Conservation (phyloP, 2,888 invertebrate species). For the Saturnia japonica region DNA sequence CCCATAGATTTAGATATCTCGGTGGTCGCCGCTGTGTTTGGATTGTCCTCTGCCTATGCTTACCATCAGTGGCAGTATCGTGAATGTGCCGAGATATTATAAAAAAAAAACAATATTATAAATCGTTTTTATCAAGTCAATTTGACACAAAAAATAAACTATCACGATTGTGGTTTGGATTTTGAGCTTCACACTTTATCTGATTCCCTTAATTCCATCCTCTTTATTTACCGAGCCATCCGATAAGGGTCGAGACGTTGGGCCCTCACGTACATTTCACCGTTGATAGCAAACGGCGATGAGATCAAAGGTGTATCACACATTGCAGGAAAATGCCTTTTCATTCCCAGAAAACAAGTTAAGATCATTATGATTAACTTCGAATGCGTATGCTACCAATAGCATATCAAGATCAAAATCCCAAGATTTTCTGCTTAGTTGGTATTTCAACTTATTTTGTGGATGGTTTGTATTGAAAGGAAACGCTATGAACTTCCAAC, state of each 20-base stretch:
- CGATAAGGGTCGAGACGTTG: constrained; percentile 11
- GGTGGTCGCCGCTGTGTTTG: too few relatives aligned
- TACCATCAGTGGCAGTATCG: too few relatives aligned
- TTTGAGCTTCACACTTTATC: background rate
- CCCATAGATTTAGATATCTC: too few relatives aligned
- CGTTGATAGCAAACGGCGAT: constrained; percentile 4
- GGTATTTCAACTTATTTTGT: background rate
- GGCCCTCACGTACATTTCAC: constrained; percentile 7
- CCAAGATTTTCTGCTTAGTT: background rate
- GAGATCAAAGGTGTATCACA: constrained; percentile 13
- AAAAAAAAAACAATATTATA: too few relatives aligned
- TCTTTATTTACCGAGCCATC: background rate
- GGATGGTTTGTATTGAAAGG: background rate
- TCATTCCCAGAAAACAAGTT: constrained; percentile 1
- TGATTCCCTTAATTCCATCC: constrained; percentile 10
- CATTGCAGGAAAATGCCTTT: constrained; percentile 10
- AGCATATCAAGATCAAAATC: background rate
- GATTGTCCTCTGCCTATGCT: too few relatives aligned
- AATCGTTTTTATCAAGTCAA: too few relatives aligned
- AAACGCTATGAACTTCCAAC: background rate
- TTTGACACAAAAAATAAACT: too few relatives aligned
- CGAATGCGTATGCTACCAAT: background rate
- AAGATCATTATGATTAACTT: constrained; percentile 2
- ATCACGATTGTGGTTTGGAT: background rate
- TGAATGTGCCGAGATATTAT: too few relatives aligned